Evolutionary conservation across 2,113 vertebrate species (phyloP).

Genomic region (Perca flavescens): DNA sequence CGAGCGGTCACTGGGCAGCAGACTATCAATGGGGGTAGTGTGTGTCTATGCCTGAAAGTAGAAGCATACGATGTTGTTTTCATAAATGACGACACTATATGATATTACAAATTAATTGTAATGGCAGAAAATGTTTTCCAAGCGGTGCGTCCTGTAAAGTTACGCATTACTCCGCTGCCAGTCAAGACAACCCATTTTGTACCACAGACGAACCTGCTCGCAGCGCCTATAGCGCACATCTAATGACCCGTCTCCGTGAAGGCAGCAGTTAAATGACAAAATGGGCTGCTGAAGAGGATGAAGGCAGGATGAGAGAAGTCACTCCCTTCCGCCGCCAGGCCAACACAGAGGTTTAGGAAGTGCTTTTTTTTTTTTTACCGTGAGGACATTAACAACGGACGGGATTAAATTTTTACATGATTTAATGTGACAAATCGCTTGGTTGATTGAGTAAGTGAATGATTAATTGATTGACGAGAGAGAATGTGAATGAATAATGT

Average conservation of each 20-base stretch:
- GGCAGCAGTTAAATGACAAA: slow-evolving; percentile 5
- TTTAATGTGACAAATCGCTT: too few species aligned
- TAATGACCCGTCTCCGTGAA: background rate
- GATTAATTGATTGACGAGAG: too few species aligned
- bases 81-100: background rate
- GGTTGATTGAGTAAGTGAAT: too few species aligned
- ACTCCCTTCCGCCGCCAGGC: background rate
- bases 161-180: background rate
- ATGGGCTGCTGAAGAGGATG: background rate
- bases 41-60: background rate
- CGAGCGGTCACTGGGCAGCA: too few species aligned
- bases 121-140: background rate
- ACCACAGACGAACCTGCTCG: background rate
- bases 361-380: too few species aligned
- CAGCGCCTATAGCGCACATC: background rate
- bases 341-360: too few species aligned
- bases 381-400: too few species aligned
- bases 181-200: background rate
- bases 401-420: too few species aligned
- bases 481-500: background rate
- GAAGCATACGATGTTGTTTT: background rate
- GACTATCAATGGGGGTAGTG: too few species aligned
- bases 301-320: background rate
- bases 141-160: background rate
- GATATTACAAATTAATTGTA: background rate